Conservation (phyloP, 2,888 invertebrate species). For the Archaeoteleia sp. region DNA sequence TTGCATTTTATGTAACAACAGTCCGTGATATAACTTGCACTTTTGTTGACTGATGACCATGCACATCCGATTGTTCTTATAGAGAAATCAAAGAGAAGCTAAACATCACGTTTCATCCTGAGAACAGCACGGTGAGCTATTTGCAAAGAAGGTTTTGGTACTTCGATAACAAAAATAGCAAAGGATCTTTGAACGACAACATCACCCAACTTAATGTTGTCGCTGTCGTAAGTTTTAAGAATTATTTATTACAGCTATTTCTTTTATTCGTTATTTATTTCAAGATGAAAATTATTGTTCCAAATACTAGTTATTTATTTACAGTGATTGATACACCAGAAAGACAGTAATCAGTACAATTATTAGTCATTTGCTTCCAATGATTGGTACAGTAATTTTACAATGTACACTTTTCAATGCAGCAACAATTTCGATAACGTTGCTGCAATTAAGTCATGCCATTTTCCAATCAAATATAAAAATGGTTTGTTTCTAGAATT, state of each 20-base stretch:
- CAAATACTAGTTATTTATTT: too few species aligned
- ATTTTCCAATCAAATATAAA: too few species aligned
- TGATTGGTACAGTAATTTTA: too few species aligned
- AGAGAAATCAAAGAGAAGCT: conserved; percentile 83
- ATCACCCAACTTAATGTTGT: conserved; percentile 86
- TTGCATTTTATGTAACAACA: conserved; percentile 27
- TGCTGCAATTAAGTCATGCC: too few species aligned
- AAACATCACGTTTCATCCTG: conserved; percentile 83
- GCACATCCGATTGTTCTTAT: conserved; percentile 68
- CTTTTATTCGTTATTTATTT: too few species aligned
- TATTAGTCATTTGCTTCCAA: too few species aligned
- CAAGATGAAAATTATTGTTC: too few species aligned
- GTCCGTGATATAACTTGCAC: neutral
- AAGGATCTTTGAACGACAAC: conserved; percentile 82
- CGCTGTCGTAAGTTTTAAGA: conserved; percentile 80
- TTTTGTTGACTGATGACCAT: neutral
- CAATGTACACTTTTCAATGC: too few species aligned
- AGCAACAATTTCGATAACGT: too few species aligned
- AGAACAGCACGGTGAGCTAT: conserved; percentile 85
- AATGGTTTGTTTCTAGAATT: too few species aligned
- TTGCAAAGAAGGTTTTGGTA: conserved; percentile 81
- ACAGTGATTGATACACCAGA: too few species aligned
- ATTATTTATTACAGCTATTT: neutral
- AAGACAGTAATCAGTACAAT: too few species aligned
- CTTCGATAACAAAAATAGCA: conserved; percentile 81